Base-by-base conservation (phyloP, 2,888 invertebrate species). In the Norana najaformis region DNA sequence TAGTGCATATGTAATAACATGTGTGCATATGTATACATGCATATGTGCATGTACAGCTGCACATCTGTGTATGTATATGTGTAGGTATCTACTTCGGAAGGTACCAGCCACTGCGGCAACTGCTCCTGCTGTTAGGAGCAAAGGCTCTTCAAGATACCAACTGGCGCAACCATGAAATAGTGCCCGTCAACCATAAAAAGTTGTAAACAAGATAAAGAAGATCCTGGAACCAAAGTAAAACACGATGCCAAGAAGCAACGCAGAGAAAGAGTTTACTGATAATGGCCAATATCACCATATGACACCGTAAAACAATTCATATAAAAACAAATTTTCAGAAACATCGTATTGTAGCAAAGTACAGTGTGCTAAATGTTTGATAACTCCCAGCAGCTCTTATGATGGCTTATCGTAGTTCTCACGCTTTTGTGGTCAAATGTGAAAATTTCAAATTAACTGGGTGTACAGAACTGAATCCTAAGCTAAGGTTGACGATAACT, bases 131-230 rank as follows among this genome's bases (percentile, higher is more conserved):
- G 69, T n/a, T n/a, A 1, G n/a, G 69, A 1, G n/a, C n/a, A 69
- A 69, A n/a, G 69, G 69, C 47, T 69, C 69, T 69, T n/a, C 8
- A 30, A 30, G 69, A 69, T 69, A 69, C 69, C 69, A 69, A 69
- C 30, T 69, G 69, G 30, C 47, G 69, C 30, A n/a, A 69, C 69
- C 69, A 69, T 69, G 69, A 69, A 69, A 69, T 69, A n/a, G 69
- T 69, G 69, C 69, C 69, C 30, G 69, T 69, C n/a, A 30, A 69
- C 69, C 69, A 69, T 69, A n/a, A 69, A 69, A 69, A 69, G 8
- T 69, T 69, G 69, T 69, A 69, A 69, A 69, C 69, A 69, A 69
- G 69, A 69, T 69, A 69, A 69, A 69, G 30, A 69, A 69, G 69
- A 69, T 69, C 69, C 69, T 69, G 69, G 69, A 69, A 69, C 69